phyloP scores from a whole-genome alignment of 2,888 invertebrate genomes.

The Germaria angustata region DNA sequence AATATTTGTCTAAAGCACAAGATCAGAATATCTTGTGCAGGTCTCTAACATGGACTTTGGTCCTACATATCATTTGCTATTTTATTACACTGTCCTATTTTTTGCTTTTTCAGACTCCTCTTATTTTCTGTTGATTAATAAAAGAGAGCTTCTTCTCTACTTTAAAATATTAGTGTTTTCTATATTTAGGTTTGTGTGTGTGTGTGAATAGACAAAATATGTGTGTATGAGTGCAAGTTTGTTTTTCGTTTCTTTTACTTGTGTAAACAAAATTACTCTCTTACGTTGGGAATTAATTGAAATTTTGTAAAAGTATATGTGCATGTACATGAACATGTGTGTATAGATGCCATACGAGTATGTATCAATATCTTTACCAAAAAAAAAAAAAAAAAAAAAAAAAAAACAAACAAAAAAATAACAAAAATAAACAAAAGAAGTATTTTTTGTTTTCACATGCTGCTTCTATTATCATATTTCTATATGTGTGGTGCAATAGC shows the following conservation, averaged over 20 bases:
- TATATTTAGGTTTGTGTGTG: neutral
- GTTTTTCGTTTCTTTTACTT: constrained; percentile 15
- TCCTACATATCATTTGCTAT: constrained; percentile 13
- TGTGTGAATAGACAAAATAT: neutral
- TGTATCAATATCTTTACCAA: constrained; percentile 45
- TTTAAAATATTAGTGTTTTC: neutral
- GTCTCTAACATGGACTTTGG: neutral
- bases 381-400: too few species aligned
- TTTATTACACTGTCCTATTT: constrained; percentile 7
- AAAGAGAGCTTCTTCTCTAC: constrained; percentile 16
- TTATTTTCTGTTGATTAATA: constrained; percentile 9
- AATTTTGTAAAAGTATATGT: constrained; percentile 28
- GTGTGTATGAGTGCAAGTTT: neutral
- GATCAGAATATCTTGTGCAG: too few species aligned
- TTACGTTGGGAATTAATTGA: constrained; percentile 48
- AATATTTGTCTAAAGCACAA: too few species aligned
- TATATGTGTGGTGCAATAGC: neutral
- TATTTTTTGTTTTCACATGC: constrained; percentile 23
- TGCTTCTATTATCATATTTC: neutral
- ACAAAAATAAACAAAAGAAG: neutral
- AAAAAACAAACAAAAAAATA: neutral
- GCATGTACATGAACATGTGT: neutral
- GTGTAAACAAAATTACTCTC: constrained; percentile 45
- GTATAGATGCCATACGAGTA: neutral
- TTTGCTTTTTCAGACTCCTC: neutral